Evolutionary conservation across 2,888 invertebrate genomes (phyloP), one percentile per base, ranked within the genome.

Genomic region (Kuschelorhynchus macadamiae): DNA sequence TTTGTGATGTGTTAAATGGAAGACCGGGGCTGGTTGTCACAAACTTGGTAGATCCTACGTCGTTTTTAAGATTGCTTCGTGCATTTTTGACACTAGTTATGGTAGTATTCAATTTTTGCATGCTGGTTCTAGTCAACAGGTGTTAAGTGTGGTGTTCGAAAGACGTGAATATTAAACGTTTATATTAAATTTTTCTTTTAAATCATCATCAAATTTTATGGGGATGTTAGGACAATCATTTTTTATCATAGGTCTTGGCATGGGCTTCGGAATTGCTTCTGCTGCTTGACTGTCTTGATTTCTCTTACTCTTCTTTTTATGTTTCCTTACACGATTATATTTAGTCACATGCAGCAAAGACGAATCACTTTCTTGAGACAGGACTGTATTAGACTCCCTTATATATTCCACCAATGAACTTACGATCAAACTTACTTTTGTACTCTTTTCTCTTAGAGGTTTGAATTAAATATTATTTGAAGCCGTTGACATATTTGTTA

Each of bases 331-430:
- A 17, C 62, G 3, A 44, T 52, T 62, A 4, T 49, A 18, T 21
- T 60, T 60, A 7, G 60, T 60, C n/a, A 60, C 41, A 46, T 33
- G 49, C 12, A 39, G 60, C 12, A 14, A n/a, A 5, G 60, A 60
- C 0, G 36, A 11, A 20, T 60, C 60, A 8, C 21, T 60, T 39
- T 60, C 60, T 0, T 49, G 39, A 7, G 60, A 60, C 25, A 60
- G 9, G 11, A 47, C 39, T n/a, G 60, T 39, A 41, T 60, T 49
- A n/a, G 60, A 49, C 32, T 60, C 60, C n/a, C 57, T 41, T 49
- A 60, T 9, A 14, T 21, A 49, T 25, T 25, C 60, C 18, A 60
- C 0, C 17, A 60, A 47, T n/a, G 49, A n/a, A 9, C 60, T 49
- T 16, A 60, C 36, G n/a, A 32, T 46, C 0, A 5, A 7, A 52